A percentile compares a stretch with the other conserved stretches of the same genome.
Evolutionary conservation across 2,113 vertebrate genomes (phyloP).

Genomic region (Antigone vipio): DNA sequence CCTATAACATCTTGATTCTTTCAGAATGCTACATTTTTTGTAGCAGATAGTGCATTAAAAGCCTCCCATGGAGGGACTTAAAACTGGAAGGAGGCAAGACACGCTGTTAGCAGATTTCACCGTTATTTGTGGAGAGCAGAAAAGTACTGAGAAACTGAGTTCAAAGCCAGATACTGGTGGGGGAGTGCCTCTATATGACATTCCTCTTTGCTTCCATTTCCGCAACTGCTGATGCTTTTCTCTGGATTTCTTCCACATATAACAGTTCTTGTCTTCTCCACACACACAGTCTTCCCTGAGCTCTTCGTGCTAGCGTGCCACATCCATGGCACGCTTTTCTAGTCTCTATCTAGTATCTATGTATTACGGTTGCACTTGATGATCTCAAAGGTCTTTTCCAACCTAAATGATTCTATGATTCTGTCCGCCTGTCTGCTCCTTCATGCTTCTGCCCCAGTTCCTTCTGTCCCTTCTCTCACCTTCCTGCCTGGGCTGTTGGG

Average conservation of each 20-base stretch:
- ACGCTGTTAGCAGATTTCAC: background rate
- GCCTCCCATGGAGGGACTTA: background rate
- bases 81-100: background rate
- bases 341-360: background rate
- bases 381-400: too few species aligned
- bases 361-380: too few species aligned
- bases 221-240: background rate
- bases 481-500: background rate
- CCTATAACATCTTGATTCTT: background rate
- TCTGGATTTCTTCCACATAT: background rate
- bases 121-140: background rate
- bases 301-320: background rate
- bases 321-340: background rate
- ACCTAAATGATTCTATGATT: background rate
- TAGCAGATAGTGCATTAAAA: background rate
- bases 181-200: fast-evolving
- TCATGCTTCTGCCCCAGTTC: background rate
- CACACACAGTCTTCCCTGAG: background rate
- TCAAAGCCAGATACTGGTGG: background rate
- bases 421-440: background rate
- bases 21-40: background rate
- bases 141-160: background rate
- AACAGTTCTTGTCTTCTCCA: background rate
- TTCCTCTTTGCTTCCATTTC: background rate
- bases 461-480: background rate